Evolutionary conservation across 2,888 invertebrate genomes (phyloP).

Genomic region (Campopleginae sp.): DNA sequence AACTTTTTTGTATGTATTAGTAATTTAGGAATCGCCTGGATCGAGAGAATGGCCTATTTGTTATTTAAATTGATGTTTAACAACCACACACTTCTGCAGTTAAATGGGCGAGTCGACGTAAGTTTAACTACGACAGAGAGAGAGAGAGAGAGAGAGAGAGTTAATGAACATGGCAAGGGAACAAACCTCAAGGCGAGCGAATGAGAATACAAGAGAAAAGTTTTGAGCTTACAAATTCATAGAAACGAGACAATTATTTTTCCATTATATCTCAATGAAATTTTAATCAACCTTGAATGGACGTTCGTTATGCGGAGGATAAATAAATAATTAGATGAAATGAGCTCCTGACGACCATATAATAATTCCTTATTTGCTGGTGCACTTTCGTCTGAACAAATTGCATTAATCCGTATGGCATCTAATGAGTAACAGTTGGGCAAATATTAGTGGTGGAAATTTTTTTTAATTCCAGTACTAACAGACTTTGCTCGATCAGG

Average conservation of each 20-base stretch:
- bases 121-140: not conserved
- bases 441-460: not conserved
- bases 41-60: not conserved
- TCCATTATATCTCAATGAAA: not conserved
- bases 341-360: not conserved
- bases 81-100: not conserved
- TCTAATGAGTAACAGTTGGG: not conserved
- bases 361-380: not conserved
- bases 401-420: not conserved
- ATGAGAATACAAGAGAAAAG: not conserved
- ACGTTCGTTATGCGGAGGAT: not conserved
- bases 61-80: not conserved
- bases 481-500: slow-evolving; percentile 1
- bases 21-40: not conserved
- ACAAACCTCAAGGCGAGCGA: not conserved
- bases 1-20: not conserved
- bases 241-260: not conserved
- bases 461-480: not conserved
- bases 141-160: not conserved
- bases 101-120: not conserved
- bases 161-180: not conserved
- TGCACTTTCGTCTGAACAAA: not conserved
- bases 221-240: not conserved
- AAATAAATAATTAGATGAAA: not conserved
- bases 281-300: not conserved